Evolutionary conservation across 2,888 invertebrate genomes (phyloP).

Genomic region (Andrena marginata): DNA sequence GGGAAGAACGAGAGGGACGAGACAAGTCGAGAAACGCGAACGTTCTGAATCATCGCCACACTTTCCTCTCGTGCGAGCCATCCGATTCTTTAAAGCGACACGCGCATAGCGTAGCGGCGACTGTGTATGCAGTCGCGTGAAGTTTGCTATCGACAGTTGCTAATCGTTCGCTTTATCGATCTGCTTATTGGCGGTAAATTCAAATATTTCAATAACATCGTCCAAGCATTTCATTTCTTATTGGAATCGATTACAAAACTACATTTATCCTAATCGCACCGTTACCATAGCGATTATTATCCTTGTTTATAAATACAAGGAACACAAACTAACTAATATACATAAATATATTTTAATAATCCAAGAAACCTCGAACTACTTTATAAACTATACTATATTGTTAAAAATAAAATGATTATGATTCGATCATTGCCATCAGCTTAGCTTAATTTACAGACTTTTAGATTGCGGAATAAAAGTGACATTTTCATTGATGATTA

Average conservation of each 20-base stretch:
- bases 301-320: neutral
- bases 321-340: too few relatives aligned
- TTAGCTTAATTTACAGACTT: too few relatives aligned
- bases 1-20: conserved; percentile 25
- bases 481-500: too few relatives aligned
- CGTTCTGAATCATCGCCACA: conserved; percentile 43
- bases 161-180: conserved; percentile 45
- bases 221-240: neutral
- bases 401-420: neutral
- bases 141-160: conserved; percentile 31
- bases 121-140: neutral
- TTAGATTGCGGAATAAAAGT: too few relatives aligned
- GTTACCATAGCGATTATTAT: neutral
- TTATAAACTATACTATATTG: too few relatives aligned
- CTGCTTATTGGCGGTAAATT: conserved; percentile 40
- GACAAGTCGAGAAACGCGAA: conserved; percentile 44
- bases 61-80: conserved; percentile 20
- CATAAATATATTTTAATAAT: too few relatives aligned
- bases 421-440: neutral
- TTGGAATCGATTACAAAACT: neutral
- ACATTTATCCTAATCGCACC: neutral
- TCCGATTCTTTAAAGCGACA: conserved; percentile 33
- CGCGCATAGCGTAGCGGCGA: conserved; percentile 15
- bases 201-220: conserved; percentile 13
- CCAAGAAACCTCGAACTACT: neutral